These are phyloP conservation scores for Temnothorax unifasciatus DNA, from an alignment of 2,888 invertebrate genomes.

Conservation along the genomic window DNA sequence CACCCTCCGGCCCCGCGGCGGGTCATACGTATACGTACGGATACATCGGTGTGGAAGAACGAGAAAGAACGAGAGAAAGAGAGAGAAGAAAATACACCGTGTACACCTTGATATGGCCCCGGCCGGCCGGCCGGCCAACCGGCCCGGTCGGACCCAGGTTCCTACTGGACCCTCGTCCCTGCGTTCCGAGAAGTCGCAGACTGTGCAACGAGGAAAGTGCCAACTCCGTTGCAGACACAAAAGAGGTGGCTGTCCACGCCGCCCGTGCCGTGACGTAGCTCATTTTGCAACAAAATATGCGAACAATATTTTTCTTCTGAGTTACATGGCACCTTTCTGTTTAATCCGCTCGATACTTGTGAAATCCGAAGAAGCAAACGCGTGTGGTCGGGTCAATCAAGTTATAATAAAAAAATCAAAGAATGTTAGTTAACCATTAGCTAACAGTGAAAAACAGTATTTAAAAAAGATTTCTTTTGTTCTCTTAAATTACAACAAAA, in stretches of 20 bases:
- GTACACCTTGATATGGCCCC: conserved; percentile 57
- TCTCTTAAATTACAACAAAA: neutral
- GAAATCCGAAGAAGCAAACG: neutral
- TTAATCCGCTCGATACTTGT: neutral
- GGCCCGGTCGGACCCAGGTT: conserved; percentile 59
- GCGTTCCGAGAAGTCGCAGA: conserved; percentile 63
- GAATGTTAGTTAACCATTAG: neutral
- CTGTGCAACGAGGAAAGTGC: conserved; percentile 65
- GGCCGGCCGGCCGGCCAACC: conserved; percentile 22
- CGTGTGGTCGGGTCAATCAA: neutral
- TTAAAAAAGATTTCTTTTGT: neutral
- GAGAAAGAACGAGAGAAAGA: neutral
- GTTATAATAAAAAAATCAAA: neutral
- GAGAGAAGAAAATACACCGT: conserved; percentile 44
- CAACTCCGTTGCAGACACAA: conserved; percentile 60
- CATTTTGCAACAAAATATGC: conserved; percentile 46
- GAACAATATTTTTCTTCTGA: conserved; percentile 45
- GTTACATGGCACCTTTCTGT: conserved; percentile 13
- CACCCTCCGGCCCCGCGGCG: conserved; percentile 49
- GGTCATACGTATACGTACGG: conserved; percentile 43
- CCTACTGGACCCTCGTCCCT: conserved; percentile 48
- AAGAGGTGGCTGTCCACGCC: conserved; percentile 37
- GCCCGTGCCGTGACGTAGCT: conserved; percentile 31
- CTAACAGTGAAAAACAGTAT: neutral
- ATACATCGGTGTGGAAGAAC: conserved; percentile 2